Base-by-base conservation (phyloP, 2,888 invertebrate species). In the Trichopoda pennipes region DNA sequence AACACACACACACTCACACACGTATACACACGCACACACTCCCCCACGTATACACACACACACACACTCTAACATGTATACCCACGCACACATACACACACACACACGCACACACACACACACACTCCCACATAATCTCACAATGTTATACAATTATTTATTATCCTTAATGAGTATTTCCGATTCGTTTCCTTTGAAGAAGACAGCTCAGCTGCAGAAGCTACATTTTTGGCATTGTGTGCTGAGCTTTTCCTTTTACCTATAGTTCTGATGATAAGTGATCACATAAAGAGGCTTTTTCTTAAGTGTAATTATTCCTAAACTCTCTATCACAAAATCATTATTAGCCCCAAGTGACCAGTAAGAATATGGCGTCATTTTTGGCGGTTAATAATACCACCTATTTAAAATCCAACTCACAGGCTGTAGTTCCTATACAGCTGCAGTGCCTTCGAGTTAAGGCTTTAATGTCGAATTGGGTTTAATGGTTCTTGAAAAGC, bases 101-200 rank as follows among this genome's bases (percentile, higher is more conserved):
- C 8, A 4, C 28, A 4, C 28, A 28, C 28, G 8, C 28, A 51
- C 9, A 16, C 12, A 32, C 6, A 32, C 42, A 38, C 9, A 12
- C 8, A 4, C 28, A 4, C 28, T 7, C 28, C 4, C 28, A 28
- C 28, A 28, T 28, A 28, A 8, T 7, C 4, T 19, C 3, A 49
- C 9, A 35, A 17, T 14, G 4, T 4, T 32, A 0, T 32, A 35
- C 49, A 53, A 42, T 69, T 53, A 69, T 77, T 69, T 64, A 49
- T 58, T 70, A 38, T 49, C 70, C 49, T 64, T 70, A 70, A 78
- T 76, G 53, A 76, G 68, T n/a, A 69, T 35, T 76, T 69, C 69
- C 69, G 61, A 61, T 69, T 76, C 68, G 61, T 69, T 69, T 76
- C 68, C 76, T 69, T 42, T 55, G 47, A 53, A 61, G 19, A 6